Evolutionary conservation across 2,113 vertebrate genomes (phyloP).

Genomic region (Eulacestoma nigropectus): DNA sequence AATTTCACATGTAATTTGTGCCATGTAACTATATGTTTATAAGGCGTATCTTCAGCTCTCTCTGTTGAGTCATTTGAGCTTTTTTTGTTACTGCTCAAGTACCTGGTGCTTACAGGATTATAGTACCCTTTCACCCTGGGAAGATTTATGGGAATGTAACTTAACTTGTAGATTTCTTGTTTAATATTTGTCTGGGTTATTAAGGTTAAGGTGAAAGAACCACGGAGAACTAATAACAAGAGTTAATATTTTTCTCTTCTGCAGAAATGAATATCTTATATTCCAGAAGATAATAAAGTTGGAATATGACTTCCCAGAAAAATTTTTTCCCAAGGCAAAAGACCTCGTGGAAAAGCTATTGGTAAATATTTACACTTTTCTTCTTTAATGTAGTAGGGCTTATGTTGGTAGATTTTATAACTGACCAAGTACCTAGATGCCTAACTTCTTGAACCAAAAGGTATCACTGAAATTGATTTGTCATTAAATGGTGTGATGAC

Average conservation of each 20-base stretch:
- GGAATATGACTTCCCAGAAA: conserved; percentile 99
- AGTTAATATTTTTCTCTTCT: conserved; percentile 34
- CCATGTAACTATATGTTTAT: not conserved
- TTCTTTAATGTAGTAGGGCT: not conserved
- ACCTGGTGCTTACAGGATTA: not conserved
- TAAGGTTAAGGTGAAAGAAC: not conserved
- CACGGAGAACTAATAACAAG: not conserved
- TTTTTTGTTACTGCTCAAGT: not conserved
- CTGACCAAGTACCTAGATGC: not conserved
- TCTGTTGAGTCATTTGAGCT: not conserved
- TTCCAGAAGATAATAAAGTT: conserved; percentile 99
- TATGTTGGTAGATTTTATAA: not conserved
- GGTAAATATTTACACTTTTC: conserved; percentile 71
- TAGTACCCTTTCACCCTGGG: not conserved
- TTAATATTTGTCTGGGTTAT: not conserved
- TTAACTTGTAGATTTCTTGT: not conserved
- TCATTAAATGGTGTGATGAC: not conserved
- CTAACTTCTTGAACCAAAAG: not conserved
- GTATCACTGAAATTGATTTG: not conserved
- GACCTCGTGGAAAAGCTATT: conserved; percentile 94
- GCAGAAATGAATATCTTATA: conserved; percentile 98
- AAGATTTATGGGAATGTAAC: not conserved
- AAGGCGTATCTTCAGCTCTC: not conserved
- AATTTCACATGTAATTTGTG: not conserved
- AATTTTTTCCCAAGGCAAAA: conserved; percentile 98